Percentiles rank a stretch among this genome's conserved stretches.
Evolutionary conservation across 2,113 vertebrate species (phyloP).

Genomic region (Prochilodus magdalenae): DNA sequence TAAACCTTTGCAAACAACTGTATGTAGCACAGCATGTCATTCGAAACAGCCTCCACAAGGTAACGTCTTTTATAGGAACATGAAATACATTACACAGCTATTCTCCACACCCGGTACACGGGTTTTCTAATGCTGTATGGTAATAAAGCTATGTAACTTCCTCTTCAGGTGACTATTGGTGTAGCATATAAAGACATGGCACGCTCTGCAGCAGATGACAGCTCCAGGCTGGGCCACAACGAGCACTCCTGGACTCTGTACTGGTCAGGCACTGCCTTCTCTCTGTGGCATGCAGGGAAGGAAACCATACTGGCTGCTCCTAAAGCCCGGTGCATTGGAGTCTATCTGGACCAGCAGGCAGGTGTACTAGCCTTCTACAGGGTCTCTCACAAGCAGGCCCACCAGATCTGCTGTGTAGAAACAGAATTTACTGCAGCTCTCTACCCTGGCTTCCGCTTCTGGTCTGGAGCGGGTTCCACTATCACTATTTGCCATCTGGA

Average conservation of each 20-base stretch:
- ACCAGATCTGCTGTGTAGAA: slow-evolving; percentile 71
- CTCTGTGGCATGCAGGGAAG: slow-evolving; percentile 72
- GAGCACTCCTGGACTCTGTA: slow-evolving; percentile 74
- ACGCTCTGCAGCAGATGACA: slow-evolving; percentile 64
- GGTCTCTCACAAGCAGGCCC: slow-evolving; percentile 63
- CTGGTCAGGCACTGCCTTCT: slow-evolving; percentile 77
- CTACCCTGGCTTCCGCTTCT: slow-evolving; percentile 75
- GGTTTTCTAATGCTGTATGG: background rate
- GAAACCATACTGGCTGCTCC: slow-evolving; percentile 67
- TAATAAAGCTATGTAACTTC: background rate
- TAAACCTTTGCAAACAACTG: background rate
- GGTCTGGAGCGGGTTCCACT: slow-evolving; percentile 66
- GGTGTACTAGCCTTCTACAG: slow-evolving; percentile 76
- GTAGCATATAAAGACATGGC: slow-evolving; percentile 73
- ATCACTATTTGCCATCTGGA: slow-evolving; percentile 68
- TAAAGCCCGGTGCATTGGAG: slow-evolving; percentile 69
- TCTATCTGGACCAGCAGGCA: slow-evolving; percentile 76
- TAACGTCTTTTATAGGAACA: background rate
- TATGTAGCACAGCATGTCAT: no score
- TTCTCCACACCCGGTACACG: no score
- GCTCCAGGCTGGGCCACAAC: slow-evolving; percentile 77
- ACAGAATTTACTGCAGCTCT: slow-evolving; percentile 69
- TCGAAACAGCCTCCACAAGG: no score
- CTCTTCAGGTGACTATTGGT: slow-evolving; percentile 69
- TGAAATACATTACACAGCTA: background rate